Evolutionary conservation across 2,797 vertebrate species (phyloP).

Genomic region (Esox lucius): DNA sequence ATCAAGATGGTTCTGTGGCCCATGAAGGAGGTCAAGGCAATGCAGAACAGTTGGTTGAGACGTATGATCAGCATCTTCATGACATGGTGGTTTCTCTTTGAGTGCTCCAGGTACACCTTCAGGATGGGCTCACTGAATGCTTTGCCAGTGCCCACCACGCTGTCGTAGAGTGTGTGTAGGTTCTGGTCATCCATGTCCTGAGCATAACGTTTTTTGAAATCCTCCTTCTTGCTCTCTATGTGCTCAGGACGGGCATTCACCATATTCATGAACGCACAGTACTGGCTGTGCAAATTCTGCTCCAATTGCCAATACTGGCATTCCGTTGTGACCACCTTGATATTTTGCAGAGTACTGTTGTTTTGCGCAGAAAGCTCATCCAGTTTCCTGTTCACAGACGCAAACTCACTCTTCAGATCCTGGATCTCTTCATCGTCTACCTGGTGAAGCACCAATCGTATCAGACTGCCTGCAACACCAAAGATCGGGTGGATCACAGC

Average conservation of each 20-base stretch:
- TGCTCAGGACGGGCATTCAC: slow-evolving; percentile 63
- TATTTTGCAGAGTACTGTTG: slow-evolving; percentile 64
- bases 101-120: slow-evolving; percentile 77
- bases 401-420: slow-evolving; percentile 74
- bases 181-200: slow-evolving; percentile 77
- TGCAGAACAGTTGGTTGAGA: slow-evolving; percentile 80
- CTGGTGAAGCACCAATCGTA: slow-evolving; percentile 77
- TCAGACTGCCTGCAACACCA: slow-evolving; percentile 74
- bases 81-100: slow-evolving; percentile 59
- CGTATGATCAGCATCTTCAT: slow-evolving; percentile 78
- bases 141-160: slow-evolving; percentile 75
- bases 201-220: slow-evolving; percentile 69
- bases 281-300: slow-evolving; percentile 79
- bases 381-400: slow-evolving; percentile 64
- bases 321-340: slow-evolving; percentile 76
- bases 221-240: slow-evolving; percentile 59
- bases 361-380: slow-evolving; percentile 72
- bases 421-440: slow-evolving; percentile 77
- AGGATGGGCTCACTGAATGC: slow-evolving; percentile 77
- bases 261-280: slow-evolving; percentile 77
- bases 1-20: slow-evolving; percentile 67
- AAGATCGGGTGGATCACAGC: slow-evolving; percentile 81
- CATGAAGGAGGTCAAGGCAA: slow-evolving; percentile 80
- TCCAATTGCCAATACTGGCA: slow-evolving; percentile 72
- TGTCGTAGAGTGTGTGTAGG: slow-evolving; percentile 78